Conservation (phyloP, 2,888 invertebrate species). For the Lumbricus terrestris region DNA sequence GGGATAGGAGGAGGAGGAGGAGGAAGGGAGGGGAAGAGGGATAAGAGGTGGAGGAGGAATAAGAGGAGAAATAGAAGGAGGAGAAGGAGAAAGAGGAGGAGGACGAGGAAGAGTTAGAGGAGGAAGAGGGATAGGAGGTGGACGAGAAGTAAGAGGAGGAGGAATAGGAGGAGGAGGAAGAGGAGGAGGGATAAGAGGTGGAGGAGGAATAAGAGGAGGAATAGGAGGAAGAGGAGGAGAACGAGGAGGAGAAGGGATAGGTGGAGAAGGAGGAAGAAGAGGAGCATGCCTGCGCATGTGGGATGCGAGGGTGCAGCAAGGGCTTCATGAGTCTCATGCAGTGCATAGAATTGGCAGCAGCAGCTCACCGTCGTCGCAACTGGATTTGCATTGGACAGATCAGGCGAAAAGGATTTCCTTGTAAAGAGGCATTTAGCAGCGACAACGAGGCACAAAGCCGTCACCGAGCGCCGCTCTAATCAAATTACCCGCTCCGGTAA, state of each 20-base stretch:
- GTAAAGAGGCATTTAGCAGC: neutral
- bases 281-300: neutral
- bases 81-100: too few relatives aligned
- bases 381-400: neutral
- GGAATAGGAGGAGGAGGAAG: too few relatives aligned
- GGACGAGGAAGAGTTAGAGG: too few relatives aligned
- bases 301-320: neutral
- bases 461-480: neutral
- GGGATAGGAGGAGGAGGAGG: too few relatives aligned
- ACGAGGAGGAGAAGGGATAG: neutral
- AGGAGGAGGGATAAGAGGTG: too few relatives aligned
- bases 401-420: neutral
- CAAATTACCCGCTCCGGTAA: slow-evolving; percentile 12
- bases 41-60: too few relatives aligned
- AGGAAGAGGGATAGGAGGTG: too few relatives aligned
- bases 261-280: neutral
- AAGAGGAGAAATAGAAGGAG: too few relatives aligned
- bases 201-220: too few relatives aligned
- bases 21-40: too few relatives aligned
- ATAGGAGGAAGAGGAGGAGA: too few relatives aligned
- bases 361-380: neutral
- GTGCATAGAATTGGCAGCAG: neutral
- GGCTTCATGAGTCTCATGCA: neutral
- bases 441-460: slow-evolving; percentile 10
- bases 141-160: too few relatives aligned